Percentiles rank a stretch among this genome's conserved stretches.
phyloP scores from a whole-genome alignment of 1,140 invertebrate genomes.

The Drosophila sucinea region DNA sequence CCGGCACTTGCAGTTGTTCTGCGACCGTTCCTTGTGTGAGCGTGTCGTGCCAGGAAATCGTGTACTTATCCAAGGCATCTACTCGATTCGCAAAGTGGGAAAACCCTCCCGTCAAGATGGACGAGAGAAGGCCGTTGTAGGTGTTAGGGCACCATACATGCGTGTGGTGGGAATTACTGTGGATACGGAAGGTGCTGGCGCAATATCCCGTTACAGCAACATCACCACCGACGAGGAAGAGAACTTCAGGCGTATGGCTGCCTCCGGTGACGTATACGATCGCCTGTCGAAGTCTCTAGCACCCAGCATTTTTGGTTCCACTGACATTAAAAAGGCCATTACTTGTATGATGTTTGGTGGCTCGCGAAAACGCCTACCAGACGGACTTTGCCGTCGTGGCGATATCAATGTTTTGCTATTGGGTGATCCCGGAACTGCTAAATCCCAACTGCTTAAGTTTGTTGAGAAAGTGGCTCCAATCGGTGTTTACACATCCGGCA shows the following conservation, averaged over 20 bases:
- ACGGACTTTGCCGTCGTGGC: constrained; percentile 96
- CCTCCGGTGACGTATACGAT: constrained; percentile 94
- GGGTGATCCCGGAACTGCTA: constrained; percentile 99
- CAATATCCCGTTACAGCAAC: constrained; percentile 83
- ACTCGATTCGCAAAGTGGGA: constrained; percentile 96
- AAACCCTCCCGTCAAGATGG: constrained; percentile 86
- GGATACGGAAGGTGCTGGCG: constrained; percentile 91
- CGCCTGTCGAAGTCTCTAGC: constrained; percentile 96
- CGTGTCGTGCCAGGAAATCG: constrained; percentile 98
- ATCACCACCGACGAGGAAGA: constrained; percentile 96
- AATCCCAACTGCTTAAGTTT: constrained; percentile 99
- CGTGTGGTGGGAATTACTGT: constrained; percentile 96
- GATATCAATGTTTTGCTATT: constrained; percentile 98
- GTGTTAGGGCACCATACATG: constrained; percentile 96
- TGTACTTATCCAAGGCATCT: constrained; percentile 97
- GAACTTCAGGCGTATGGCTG: constrained; percentile 93
- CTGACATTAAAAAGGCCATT: constrained; percentile 99
- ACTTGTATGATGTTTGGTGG: constrained; percentile 98
- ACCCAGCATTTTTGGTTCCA: constrained; percentile 97
- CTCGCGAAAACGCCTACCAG: constrained; percentile 94
- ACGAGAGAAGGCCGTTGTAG: constrained; percentile 94
- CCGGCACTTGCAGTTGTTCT: constrained; percentile 97
- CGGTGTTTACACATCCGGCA: constrained; percentile 98
- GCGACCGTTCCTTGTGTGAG: constrained; percentile 97
- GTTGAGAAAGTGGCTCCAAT: constrained; percentile 98